phyloP scores from a whole-genome alignment of 2,797 vertebrate genomes.

The Hoplostethus mediterraneus region DNA sequence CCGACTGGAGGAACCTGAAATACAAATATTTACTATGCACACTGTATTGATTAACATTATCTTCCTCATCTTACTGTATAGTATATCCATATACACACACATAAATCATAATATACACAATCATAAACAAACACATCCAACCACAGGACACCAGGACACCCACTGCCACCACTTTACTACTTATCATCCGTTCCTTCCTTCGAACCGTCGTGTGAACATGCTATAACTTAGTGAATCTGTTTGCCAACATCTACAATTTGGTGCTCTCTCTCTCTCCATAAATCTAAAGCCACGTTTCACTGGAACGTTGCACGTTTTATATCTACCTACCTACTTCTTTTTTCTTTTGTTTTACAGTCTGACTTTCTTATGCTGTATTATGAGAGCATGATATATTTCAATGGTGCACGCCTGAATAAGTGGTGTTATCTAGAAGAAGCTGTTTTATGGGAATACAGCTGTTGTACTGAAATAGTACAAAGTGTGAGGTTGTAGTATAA shows the following conservation, averaged over 20 bases:
- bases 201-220: slow-evolving; percentile 9
- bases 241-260: neutral
- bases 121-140: slow-evolving; percentile 17
- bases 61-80: neutral
- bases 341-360: too few relatives aligned
- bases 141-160: neutral
- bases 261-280: neutral
- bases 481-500: too few relatives aligned
- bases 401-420: too few relatives aligned
- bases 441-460: too few relatives aligned
- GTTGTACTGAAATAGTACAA: too few relatives aligned
- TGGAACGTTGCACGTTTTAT: neutral
- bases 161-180: neutral
- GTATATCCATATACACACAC: slow-evolving; percentile 15
- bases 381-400: too few relatives aligned
- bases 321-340: too few relatives aligned
- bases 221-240: neutral
- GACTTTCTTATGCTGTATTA: too few relatives aligned
- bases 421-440: too few relatives aligned
- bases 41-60: neutral
- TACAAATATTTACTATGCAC: too few relatives aligned
- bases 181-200: slow-evolving; percentile 4
- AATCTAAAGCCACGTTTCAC: neutral
- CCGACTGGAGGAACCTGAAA: neutral
- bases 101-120: neutral